Evolutionary conservation across 2,888 invertebrate genomes (phyloP), one percentile per base, ranked within the genome.

Genomic region (Conchocele bisecta): DNA sequence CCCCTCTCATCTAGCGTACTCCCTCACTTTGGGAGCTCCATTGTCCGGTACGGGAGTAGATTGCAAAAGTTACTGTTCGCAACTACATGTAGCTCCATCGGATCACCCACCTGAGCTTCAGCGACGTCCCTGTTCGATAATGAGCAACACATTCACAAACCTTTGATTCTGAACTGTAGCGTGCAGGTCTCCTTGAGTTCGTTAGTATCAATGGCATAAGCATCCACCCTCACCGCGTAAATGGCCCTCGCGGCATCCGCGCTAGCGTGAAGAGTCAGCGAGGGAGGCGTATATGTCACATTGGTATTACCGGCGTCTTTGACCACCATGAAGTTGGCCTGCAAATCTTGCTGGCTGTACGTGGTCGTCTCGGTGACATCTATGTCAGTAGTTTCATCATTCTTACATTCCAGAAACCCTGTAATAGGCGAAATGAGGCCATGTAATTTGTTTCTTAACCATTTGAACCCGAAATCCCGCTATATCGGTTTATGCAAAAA

Each of bases 91-190:
- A n/a, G n/a, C n/a, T n/a, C n/a, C n/a, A n/a, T n/a, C n/a, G n/a
- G n/a, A n/a, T n/a, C n/a, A n/a, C n/a, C n/a, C n/a, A n/a, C n/a
- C n/a, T n/a, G n/a, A n/a, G n/a, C n/a, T n/a, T n/a, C n/a, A n/a
- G n/a, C n/a, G n/a, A n/a, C n/a, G n/a, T n/a, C n/a, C n/a, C n/a
- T n/a, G n/a, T n/a, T n/a, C n/a, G n/a, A n/a, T n/a, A n/a, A n/a
- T n/a, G n/a, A n/a, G n/a, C n/a, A n/a, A n/a, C n/a, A n/a, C n/a
- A n/a, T n/a, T n/a, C n/a, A 59, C 59, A 39, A 37, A 75, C 75
- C 64, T 44, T 15, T 26, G 22, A 65, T 61, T 39, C 57, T 56
- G 44, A 76, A 72, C 50, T 76, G 76, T n/a, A 76, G 11, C 7
- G 61, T 67, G 58, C 72, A 72, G 6, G 37, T 60, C 20, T 75